A percentile compares a stretch with the other conserved stretches of the same genome.
phyloP scores from a whole-genome alignment of 2,797 vertebrate genomes.

The Pseudopleuronectes americanus region DNA sequence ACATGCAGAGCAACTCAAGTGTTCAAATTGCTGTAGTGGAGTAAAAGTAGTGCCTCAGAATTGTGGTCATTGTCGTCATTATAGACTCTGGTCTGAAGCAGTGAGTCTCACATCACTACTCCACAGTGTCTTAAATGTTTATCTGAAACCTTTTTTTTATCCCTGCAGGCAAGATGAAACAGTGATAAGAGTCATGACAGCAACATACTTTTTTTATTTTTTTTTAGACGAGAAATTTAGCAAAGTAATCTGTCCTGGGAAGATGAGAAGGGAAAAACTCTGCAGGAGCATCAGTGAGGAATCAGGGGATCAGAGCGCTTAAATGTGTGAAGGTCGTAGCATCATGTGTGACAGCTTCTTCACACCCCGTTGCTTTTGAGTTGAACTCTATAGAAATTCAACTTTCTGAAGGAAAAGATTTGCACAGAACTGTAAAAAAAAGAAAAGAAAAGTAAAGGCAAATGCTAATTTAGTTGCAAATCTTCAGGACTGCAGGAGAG shows the following conservation, averaged over 20 bases:
- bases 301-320: neutral
- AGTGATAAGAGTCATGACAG: neutral
- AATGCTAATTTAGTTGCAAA: neutral
- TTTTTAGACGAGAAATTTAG: neutral
- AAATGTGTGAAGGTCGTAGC: slow-evolving; percentile 13
- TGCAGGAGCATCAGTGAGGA: slow-evolving; percentile 16
- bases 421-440: neutral
- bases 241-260: neutral
- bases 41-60: too few species aligned
- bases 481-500: neutral
- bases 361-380: slow-evolving; percentile 4
- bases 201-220: neutral
- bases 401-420: neutral
- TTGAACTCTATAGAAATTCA: neutral
- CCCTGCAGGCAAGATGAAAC: too few species aligned
- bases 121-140: too few species aligned
- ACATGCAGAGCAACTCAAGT: too few species aligned
- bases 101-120: neutral
- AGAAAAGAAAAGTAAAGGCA: neutral
- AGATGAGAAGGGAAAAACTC: neutral
- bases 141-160: too few species aligned
- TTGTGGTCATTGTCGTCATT: too few species aligned
- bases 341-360: slow-evolving; percentile 30
- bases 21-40: too few species aligned
- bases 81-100: too few species aligned